These are phyloP conservation scores for Trinorchestia longiramus DNA, from an alignment of 1,140 invertebrate genomes.

Conservation along the genomic window DNA sequence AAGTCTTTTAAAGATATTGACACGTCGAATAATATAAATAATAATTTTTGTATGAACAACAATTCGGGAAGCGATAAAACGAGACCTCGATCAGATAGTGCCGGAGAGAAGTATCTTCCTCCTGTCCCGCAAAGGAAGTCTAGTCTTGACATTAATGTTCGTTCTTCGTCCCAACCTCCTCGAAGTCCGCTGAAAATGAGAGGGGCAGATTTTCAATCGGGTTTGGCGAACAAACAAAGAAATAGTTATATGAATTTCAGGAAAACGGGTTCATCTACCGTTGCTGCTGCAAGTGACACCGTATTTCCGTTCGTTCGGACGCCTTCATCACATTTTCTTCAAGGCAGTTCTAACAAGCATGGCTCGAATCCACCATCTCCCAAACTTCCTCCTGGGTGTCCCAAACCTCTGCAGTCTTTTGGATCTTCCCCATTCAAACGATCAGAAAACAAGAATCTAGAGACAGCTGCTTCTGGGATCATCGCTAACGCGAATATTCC, in stretches of 20 bases:
- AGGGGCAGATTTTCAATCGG: not conserved
- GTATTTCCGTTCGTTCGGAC: conserved; percentile 3
- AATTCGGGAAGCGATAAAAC: conserved; percentile 58
- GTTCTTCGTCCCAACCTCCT: conserved; percentile 62
- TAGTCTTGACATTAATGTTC: conserved; percentile 62
- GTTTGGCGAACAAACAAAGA: not conserved
- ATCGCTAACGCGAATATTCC: not conserved
- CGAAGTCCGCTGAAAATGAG: conserved; percentile 48
- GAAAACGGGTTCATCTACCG: not conserved
- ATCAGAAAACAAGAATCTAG: not conserved
- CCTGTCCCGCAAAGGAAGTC: conserved; percentile 66
- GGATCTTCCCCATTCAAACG: not conserved
- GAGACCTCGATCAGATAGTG: conserved; percentile 63
- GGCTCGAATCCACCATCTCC: not conserved
- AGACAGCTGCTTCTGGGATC: not conserved
- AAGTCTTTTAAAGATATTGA: conserved; percentile 25
- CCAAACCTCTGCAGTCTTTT: conserved; percentile 9
- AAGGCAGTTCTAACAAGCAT: conserved; percentile 23
- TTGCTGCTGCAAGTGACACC: not conserved
- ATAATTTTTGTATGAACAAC: conserved; percentile 26
- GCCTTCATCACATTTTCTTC: conserved; percentile 40
- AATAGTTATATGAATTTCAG: not conserved
- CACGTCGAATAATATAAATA: conserved; percentile 35
- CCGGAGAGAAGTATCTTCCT: conserved; percentile 62
- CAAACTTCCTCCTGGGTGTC: conserved; percentile 29